Evolutionary conservation across 2,888 invertebrate species (phyloP).

Genomic region (Hydrotaea cyrtoneurina): DNA sequence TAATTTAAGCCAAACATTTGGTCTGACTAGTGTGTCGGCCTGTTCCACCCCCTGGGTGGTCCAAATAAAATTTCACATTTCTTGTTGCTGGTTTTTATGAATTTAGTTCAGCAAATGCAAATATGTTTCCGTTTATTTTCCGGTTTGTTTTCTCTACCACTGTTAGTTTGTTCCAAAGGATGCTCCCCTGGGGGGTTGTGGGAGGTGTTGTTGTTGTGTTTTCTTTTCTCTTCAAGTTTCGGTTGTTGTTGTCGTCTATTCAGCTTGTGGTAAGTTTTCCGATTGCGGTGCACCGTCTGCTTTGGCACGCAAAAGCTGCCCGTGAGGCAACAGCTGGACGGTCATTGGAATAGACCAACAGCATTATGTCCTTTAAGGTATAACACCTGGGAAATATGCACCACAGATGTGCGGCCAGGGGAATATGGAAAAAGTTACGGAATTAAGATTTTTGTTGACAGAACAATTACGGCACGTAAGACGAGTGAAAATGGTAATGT

Average conservation of each 20-base stretch:
- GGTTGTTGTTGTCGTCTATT: neutral
- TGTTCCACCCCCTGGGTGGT: neutral
- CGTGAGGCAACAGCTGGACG: neutral
- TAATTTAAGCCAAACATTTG: slow-evolving; percentile 57
- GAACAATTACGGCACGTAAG: too few relatives aligned
- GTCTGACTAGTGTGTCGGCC: too few relatives aligned
- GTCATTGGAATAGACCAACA: slow-evolving; percentile 9
- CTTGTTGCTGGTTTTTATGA: neutral
- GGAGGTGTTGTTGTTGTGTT: neutral
- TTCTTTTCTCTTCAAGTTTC: neutral
- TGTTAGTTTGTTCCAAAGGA: neutral
- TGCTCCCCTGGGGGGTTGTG: neutral
- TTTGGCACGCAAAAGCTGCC: neutral
- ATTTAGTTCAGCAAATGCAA: neutral
- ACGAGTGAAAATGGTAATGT: too few relatives aligned
- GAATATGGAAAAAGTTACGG: neutral
- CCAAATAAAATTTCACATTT: neutral
- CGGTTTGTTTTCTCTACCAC: neutral
- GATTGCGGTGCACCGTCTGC: slow-evolving; percentile 24
- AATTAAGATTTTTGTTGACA: too few relatives aligned
- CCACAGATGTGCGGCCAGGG: neutral
- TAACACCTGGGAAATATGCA: slow-evolving; percentile 24
- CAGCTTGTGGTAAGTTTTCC: slow-evolving; percentile 5
- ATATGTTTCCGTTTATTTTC: neutral
- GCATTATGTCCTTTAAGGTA: slow-evolving; percentile 24